These are phyloP conservation scores for Eulemur rufifrons DNA, from an alignment of 2,113 vertebrate species.

Conservation along the genomic window DNA sequence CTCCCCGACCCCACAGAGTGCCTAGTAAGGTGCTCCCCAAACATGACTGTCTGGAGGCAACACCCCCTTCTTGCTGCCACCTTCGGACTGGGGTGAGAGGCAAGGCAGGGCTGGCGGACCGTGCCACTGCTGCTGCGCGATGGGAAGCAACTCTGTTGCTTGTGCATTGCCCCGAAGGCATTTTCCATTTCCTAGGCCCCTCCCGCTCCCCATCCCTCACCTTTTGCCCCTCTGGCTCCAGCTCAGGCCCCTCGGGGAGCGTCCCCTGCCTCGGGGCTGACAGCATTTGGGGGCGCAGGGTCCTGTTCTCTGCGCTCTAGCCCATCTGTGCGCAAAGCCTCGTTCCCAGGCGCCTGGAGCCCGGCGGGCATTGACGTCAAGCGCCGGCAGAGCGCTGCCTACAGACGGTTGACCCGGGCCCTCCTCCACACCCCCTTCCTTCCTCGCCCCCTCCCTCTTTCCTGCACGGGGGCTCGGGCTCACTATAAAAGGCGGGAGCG, in stretches of 20 bases:
- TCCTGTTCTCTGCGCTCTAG: background rate
- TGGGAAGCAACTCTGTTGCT: background rate
- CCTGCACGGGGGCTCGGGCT: background rate
- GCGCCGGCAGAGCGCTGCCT: slow-evolving; percentile 67
- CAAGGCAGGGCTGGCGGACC: background rate
- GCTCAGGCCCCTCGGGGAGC: background rate
- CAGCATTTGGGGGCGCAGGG: slow-evolving; percentile 37
- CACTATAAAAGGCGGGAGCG: slow-evolving; percentile 73
- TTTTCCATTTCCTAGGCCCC: slow-evolving; percentile 50
- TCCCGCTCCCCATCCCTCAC: background rate
- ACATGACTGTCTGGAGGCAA: too few relatives aligned
- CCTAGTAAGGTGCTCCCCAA: background rate
- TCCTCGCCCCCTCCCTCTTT: slow-evolving; percentile 61
- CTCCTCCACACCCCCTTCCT: slow-evolving; percentile 66
- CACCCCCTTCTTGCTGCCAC: background rate
- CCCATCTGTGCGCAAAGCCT: slow-evolving; percentile 56
- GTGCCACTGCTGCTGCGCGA: background rate
- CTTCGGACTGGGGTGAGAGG: accelerated
- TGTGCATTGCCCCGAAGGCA: slow-evolving; percentile 42
- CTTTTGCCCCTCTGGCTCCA: background rate
- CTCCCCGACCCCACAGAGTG: background rate
- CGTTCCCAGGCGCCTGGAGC: slow-evolving; percentile 44
- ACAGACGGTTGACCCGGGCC: slow-evolving; percentile 72
- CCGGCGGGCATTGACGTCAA: slow-evolving; percentile 81
- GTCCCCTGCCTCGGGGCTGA: background rate